Percentiles rank a stretch among this genome's conserved stretches.
These are phyloP conservation scores for Nycticryphes semicollaris DNA, from an alignment of 2,113 vertebrate species.

Conservation along the genomic window DNA sequence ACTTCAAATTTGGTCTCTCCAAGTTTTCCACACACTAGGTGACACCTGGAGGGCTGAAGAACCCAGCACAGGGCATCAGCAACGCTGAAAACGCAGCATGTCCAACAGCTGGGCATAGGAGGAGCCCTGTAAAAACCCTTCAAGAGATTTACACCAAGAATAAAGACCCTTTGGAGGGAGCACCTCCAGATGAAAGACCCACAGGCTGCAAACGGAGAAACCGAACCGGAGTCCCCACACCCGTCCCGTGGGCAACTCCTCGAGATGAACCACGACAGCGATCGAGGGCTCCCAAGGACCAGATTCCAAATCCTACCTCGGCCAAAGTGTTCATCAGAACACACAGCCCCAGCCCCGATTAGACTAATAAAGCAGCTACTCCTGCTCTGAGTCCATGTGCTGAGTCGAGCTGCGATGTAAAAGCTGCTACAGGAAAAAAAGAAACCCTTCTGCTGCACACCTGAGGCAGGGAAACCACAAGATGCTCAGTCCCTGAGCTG, in stretches of 20 bases:
- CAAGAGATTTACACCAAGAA: neutral
- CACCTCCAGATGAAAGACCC: neutral
- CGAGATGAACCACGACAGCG: neutral
- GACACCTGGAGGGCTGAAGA: neutral
- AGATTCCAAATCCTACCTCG: neutral
- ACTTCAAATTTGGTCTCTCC: too few species aligned
- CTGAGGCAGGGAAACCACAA: neutral
- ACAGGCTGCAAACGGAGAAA: neutral
- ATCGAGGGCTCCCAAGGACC: neutral
- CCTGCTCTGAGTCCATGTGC: fast-evolving
- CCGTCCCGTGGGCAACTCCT: fast-evolving
- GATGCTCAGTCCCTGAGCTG: neutral
- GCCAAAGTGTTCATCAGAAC: neutral
- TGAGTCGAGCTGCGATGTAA: neutral
- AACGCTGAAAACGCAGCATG: neutral
- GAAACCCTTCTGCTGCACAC: neutral
- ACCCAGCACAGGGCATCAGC: neutral
- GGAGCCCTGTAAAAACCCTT: neutral
- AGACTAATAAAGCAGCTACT: neutral
- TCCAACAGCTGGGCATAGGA: fast-evolving
- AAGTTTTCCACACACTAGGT: neutral
- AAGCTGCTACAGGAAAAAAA: neutral
- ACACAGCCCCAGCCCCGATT: neutral
- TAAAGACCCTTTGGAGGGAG: neutral
- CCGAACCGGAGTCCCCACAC: neutral